Conservation (phyloP, 2,113 vertebrate genomes). For the Ceratotherium simum region DNA sequence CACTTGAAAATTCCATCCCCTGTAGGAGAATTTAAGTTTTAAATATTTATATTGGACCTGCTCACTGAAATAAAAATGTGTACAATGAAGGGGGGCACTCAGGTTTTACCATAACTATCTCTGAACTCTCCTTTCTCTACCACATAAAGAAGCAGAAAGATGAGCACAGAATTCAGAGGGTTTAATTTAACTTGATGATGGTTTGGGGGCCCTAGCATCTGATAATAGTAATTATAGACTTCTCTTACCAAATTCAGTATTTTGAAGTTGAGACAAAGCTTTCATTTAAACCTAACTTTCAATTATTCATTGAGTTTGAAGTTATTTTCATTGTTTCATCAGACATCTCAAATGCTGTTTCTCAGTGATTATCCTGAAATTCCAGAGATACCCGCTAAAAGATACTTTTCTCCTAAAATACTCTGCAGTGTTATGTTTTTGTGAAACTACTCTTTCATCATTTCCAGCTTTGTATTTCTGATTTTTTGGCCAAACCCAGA, state of each 20-base stretch:
- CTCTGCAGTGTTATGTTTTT: constrained; percentile 39
- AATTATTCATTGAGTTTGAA: constrained; percentile 30
- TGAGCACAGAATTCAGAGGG: constrained; percentile 58
- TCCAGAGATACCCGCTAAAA: neutral
- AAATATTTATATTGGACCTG: constrained; percentile 80
- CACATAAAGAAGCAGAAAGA: constrained; percentile 61
- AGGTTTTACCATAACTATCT: constrained; percentile 12
- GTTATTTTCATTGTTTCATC: constrained; percentile 58
- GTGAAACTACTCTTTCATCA: neutral
- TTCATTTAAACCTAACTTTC: constrained; percentile 49
- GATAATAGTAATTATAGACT: constrained; percentile 58
- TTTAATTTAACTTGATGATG: constrained; percentile 57
- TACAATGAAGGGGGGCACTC: neutral
- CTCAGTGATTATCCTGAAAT: constrained; percentile 66
- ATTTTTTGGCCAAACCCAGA: neutral
- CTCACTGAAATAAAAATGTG: constrained; percentile 65
- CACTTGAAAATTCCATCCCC: constrained; percentile 53
- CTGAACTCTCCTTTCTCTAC: constrained; percentile 61
- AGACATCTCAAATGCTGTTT: constrained; percentile 47
- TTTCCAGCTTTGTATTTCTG: constrained; percentile 5
- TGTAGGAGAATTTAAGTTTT: constrained; percentile 52
- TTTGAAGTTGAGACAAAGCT: constrained; percentile 57
- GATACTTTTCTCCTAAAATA: neutral
- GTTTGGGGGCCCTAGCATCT: constrained; percentile 42
- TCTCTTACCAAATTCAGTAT: constrained; percentile 28